Percentiles rank a stretch among this genome's conserved stretches.
Conservation (phyloP, 1,140 invertebrate genomes). For the Alviniconcha marisindica region DNA sequence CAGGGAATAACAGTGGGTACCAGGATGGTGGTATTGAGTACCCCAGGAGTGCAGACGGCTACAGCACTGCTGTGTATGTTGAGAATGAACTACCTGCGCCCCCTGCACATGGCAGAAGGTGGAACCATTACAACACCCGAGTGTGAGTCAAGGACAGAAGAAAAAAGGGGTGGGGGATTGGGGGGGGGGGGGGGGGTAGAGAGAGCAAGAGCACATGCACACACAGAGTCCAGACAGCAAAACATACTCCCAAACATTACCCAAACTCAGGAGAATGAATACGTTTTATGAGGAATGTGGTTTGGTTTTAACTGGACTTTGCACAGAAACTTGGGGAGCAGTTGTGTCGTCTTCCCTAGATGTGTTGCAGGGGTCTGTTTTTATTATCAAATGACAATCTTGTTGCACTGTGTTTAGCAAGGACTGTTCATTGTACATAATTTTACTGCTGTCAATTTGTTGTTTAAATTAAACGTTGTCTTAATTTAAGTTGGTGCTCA, state of each 20-base stretch:
- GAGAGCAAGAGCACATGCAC: too few relatives aligned
- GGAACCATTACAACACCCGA: constrained; percentile 1
- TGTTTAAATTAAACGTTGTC: neutral
- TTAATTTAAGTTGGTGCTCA: neutral
- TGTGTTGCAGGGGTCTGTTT: too few relatives aligned
- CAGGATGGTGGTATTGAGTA: neutral
- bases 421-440: constrained; percentile 14
- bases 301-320: neutral
- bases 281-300: neutral
- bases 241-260: too few relatives aligned
- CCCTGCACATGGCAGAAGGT: neutral
- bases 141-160: neutral
- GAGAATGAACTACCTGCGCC: constrained; percentile 6
- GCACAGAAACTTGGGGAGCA: neutral
- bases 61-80: constrained; percentile 17
- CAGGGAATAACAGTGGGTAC: neutral
- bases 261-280: neutral
- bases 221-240: too few relatives aligned
- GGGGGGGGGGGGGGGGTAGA: neutral
- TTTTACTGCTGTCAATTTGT: neutral
- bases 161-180: neutral
- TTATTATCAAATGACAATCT: too few relatives aligned
- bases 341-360: too few relatives aligned
- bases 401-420: too few relatives aligned
- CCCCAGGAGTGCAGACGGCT: neutral